Evolutionary conservation across 2,888 invertebrate genomes (phyloP), one percentile per base, ranked within the genome.

Genomic region (Asteroscopus sphinx): DNA sequence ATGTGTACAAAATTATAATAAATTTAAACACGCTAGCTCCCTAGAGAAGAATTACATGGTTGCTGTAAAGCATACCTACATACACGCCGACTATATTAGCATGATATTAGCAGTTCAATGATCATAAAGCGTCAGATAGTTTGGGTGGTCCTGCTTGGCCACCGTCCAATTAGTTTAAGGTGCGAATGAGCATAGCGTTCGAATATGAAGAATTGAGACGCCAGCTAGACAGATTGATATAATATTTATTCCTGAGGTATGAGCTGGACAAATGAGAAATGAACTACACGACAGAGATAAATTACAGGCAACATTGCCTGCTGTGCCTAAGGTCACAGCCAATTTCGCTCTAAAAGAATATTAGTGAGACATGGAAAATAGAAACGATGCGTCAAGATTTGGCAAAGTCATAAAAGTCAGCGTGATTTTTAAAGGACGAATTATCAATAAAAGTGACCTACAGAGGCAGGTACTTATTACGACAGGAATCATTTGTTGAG

Each of bases 121-220:
- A 76, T 76, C 67, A 60, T 74, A 71, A 72, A 77, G 57, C 68
- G 62, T 66, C 73, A 76, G 79, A 73, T 82, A 79, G 75, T 74
- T 71, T 78, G 79, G 74, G 80, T 82, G 82, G 80, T 83, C 77
- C 65, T 74, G 54, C 73, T 79, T 89, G 88, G 89, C 88, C 60
- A 13, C 12, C 11, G 25, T 78, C 89, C 89, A 89, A 80, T 80
- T 73, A 81, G 78, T 78, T n/a, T 78, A 83, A 86, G 85, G 83
- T 86, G 87, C 77, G 73, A 85, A 77, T 71, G 71, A 76, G 73
- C 70, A 53, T 73, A 76, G 68, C 54, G 54, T 67, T 69, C 41
- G 55, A 54, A 59, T 63, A 58, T 72, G 65, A 74, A 63, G 68
- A 74, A 75, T 64, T 59, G 63, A 73, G 70, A 73, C 67, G 61